Percentiles rank a stretch among this genome's conserved stretches.
Evolutionary conservation across 64 coral and sea anemone genomes (phyloP).

Genomic region (Hydrozoanthus tunicans): DNA sequence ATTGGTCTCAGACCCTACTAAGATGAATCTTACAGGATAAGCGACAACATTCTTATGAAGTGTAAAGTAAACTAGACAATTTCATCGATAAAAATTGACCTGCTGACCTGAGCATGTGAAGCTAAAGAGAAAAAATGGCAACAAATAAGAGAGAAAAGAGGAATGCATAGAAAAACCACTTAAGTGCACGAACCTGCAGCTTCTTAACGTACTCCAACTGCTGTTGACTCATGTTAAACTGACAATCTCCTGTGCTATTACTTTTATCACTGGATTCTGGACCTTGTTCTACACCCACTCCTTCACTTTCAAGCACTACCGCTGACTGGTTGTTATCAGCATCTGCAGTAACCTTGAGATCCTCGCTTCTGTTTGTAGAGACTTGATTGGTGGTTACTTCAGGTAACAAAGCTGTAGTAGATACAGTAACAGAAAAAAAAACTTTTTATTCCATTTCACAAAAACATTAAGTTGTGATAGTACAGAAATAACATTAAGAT

Average conservation of each 20-base stretch:
- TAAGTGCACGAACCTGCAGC: constrained; percentile 64
- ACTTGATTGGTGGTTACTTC: not conserved
- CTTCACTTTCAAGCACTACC: not conserved
- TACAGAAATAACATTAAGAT: too few species aligned
- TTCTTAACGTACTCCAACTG: constrained; percentile 79
- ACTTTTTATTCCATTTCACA: too few species aligned
- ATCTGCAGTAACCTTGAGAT: not conserved
- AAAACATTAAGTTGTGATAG: too few species aligned
- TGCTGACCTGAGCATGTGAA: not conserved
- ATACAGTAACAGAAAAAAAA: too few species aligned
- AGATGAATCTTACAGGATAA: too few species aligned
- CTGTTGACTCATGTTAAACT: constrained; percentile 45
- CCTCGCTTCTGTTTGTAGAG: not conserved
- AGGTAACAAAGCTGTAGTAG: too few species aligned
- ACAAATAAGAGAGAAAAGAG: not conserved
- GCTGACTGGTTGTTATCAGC: not conserved
- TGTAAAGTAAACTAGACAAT: too few species aligned
- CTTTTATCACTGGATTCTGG: not conserved
- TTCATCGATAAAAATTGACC: not conserved
- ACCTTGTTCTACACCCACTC: not conserved
- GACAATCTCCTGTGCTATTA: not conserved
- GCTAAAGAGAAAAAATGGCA: not conserved
- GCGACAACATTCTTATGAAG: too few species aligned
- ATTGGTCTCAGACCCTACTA: too few species aligned
- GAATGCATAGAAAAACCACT: not conserved